Percentiles rank a stretch among this genome's conserved stretches.
Conservation (phyloP, 2,888 invertebrate genomes). For the Eupithecia exiguata region DNA sequence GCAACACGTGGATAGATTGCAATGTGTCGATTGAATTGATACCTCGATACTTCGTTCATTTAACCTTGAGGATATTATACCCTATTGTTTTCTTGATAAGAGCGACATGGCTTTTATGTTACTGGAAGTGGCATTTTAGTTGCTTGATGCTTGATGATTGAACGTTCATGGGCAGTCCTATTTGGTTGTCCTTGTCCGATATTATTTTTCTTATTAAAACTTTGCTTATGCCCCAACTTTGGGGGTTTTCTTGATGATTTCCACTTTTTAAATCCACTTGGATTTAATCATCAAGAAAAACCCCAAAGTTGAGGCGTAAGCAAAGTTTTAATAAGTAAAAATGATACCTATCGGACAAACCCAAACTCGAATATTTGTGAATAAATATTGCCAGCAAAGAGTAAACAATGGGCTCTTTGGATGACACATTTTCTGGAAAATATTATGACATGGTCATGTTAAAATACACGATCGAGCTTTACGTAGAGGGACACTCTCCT, state of each 20-base stretch:
- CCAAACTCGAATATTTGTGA: conserved; percentile 19
- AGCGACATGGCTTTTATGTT: conserved; percentile 24
- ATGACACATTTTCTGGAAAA: conserved; percentile 10
- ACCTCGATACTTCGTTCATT: conserved; percentile 56
- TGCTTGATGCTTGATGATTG: background rate
- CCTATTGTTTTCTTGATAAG: conserved; percentile 64
- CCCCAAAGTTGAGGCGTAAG: no score
- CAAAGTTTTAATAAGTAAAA: no score
- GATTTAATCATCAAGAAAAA: no score
- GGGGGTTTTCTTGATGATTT: conserved; percentile 7
- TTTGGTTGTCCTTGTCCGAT: background rate
- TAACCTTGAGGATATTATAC: conserved; percentile 74
- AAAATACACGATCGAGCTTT: no score
- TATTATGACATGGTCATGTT: no score
- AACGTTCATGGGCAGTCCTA: background rate
- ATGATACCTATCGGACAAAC: no score
- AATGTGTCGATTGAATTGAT: conserved; percentile 60
- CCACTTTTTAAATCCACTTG: conserved; percentile 7
- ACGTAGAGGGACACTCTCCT: no score
- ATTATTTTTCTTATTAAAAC: background rate
- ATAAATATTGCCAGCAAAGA: conserved; percentile 19
- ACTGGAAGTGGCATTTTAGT: conserved; percentile 37
- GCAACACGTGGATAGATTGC: conserved; percentile 50
- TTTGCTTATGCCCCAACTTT: background rate
- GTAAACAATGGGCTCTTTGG: conserved; percentile 10